Evolutionary conservation across 2,888 invertebrate genomes (phyloP), one percentile per base, ranked within the genome.

Genomic region (Pristionchus arcanus): DNA sequence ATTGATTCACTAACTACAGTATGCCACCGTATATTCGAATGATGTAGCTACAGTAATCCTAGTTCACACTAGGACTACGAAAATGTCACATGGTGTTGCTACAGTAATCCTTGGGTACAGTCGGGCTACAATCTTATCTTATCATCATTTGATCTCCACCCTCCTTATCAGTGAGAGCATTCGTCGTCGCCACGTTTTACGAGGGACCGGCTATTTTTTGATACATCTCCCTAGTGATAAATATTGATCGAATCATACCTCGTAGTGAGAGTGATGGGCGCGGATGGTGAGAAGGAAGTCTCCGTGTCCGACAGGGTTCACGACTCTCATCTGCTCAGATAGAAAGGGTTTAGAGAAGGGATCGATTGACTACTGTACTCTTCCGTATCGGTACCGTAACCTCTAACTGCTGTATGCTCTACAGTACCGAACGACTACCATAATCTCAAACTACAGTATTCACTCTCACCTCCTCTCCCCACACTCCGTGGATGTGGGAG

Each of bases 291-390:
- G 91, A 37, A 91, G 90, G 91, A 93, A 93, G 90, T 93, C 92
- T 28, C 91, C 91, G 83, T 92, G 91, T 71, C 92, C 90, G 53
- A 93, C 74, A 59, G 93, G 93, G 90, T 93, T 93, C 87, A 92
- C 91, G 74, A 91, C 91, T 55, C 92, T 90, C 55, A 92, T 90
- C 90, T 90, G 87, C 15, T 25, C 37, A n/a, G 19, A 77, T 31
- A 31, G 34, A 71, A 71, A 31, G 31, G 42, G 16, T 21, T 4
- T 49, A 34, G 42, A 77, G 34, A 37, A n/a, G 2, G 25, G 49
- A 21, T 81, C 74, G 34, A 31, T 71, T 49, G 42, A 49, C 42
- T 31, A 31, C 28, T 28, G 71, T 31, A 28, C 16, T 28, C 71
- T 63, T n/a, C 63, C 63, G 25, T n/a, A 74, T 16, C 5, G 3